A percentile compares a stretch with the other conserved stretches of the same genome.
Evolutionary conservation across 2,113 vertebrate species (phyloP).

Genomic region (Strix uralensis): DNA sequence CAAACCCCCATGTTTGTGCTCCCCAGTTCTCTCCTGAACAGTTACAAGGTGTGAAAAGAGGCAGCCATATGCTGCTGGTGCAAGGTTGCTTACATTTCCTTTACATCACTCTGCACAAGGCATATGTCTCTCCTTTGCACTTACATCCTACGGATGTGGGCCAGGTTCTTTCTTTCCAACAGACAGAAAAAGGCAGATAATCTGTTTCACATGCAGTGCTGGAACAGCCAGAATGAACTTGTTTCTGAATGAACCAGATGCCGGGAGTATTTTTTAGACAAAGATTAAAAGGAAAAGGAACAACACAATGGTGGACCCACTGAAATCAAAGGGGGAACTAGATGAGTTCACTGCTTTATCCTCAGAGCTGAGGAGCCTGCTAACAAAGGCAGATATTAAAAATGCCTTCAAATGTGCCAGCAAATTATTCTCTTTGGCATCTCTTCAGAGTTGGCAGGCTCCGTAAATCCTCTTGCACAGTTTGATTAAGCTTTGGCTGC

Average conservation of each 20-base stretch:
- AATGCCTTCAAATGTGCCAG: slow-evolving; percentile 25
- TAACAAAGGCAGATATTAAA: slow-evolving; percentile 50
- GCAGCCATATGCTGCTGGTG: background rate
- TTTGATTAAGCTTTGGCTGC: slow-evolving; percentile 49
- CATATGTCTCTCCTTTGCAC: background rate
- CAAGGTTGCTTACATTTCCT: background rate
- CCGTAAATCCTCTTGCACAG: slow-evolving; percentile 34
- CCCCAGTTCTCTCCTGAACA: background rate
- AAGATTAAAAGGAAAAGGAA: slow-evolving; percentile 7
- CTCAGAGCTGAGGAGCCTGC: background rate
- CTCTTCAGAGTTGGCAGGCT: slow-evolving; percentile 16
- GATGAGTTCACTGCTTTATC: slow-evolving; percentile 8
- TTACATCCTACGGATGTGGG: background rate
- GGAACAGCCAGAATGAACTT: background rate
- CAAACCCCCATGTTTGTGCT: background rate
- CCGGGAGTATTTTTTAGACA: background rate
- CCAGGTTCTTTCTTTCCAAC: background rate
- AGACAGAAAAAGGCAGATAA: background rate
- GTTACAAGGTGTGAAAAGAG: background rate
- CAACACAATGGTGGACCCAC: background rate
- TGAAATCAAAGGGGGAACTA: slow-evolving; percentile 8
- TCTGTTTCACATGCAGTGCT: background rate
- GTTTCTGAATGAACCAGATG: slow-evolving; percentile 21
- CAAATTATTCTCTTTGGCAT: slow-evolving; percentile 38
- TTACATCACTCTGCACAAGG: background rate